Percentiles rank a stretch among this genome's conserved stretches.
Conservation (phyloP, 2,888 invertebrate genomes). For the Peribatodes rhomboidaria region DNA sequence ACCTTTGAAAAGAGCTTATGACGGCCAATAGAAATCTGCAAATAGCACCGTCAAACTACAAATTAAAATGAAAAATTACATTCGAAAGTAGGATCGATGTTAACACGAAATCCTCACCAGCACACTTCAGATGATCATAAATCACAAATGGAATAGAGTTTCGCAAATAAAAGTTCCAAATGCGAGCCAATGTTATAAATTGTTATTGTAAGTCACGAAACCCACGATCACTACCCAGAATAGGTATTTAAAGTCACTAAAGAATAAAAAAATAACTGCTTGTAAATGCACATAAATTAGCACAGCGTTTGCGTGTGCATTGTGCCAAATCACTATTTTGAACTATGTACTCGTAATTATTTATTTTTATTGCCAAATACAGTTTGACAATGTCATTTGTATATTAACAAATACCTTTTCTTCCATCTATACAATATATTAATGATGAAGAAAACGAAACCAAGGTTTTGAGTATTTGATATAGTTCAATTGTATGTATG, state of each 20-base stretch:
- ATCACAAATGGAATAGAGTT: slow-evolving; percentile 37
- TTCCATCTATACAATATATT: too few species aligned
- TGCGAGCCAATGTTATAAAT: slow-evolving; percentile 25
- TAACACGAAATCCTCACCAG: slow-evolving; percentile 32
- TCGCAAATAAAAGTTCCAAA: slow-evolving; percentile 31
- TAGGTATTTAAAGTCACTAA: slow-evolving; percentile 1
- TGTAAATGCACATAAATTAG: slow-evolving; percentile 22
- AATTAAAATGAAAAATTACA: slow-evolving; percentile 40
- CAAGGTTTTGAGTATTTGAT: too few species aligned
- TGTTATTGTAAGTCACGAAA: slow-evolving; percentile 27
- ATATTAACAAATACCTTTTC: too few species aligned
- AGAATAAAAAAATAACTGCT: neutral
- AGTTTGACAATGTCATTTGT: too few species aligned
- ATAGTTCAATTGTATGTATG: too few species aligned
- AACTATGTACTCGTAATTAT: neutral
- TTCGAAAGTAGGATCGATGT: slow-evolving; percentile 35
- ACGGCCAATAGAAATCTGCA: slow-evolving; percentile 4
- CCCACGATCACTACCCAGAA: slow-evolving; percentile 7
- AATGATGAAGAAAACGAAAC: too few species aligned
- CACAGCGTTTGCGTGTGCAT: slow-evolving; percentile 7
- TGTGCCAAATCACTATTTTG: neutral
- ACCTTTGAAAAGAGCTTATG: neutral
- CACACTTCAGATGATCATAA: slow-evolving; percentile 40
- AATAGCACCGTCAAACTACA: slow-evolving; percentile 16
- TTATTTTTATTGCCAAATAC: neutral